These are phyloP conservation scores for Apoderus coryli DNA, from an alignment of 2,888 invertebrate species.

Conservation along the genomic window DNA sequence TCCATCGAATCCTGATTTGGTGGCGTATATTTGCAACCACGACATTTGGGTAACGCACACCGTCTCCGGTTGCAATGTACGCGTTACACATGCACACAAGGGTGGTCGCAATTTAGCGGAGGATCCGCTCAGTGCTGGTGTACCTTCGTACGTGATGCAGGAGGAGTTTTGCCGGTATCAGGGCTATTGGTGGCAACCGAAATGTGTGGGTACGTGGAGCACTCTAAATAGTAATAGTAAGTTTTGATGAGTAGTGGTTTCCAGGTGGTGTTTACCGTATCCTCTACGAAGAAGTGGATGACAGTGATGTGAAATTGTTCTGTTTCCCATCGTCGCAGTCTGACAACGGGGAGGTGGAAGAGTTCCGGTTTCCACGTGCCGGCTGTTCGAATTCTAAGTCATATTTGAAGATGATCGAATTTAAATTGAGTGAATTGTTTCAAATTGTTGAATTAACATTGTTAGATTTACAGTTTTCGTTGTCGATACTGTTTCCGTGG, in stretches of 20 bases:
- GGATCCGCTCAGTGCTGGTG: constrained; percentile 80
- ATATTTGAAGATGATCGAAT: constrained; percentile 71
- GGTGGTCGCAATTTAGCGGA: constrained; percentile 52
- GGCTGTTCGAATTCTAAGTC: constrained; percentile 87
- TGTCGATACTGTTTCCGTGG: constrained; percentile 78
- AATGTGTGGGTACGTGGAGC: too few species aligned
- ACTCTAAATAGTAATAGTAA: too few species aligned
- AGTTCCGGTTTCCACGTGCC: constrained; percentile 76
- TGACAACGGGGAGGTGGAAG: constrained; percentile 66
- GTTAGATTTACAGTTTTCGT: constrained; percentile 58
- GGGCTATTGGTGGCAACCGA: constrained; percentile 97
- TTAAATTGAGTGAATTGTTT: constrained; percentile 46
- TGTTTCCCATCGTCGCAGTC: constrained; percentile 75
- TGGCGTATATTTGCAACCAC: constrained; percentile 79
- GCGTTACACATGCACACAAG: constrained; percentile 55
- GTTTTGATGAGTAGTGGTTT: too few species aligned
- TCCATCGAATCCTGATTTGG: constrained; percentile 62
- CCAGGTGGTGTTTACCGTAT: constrained; percentile 64
- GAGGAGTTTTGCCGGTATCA: constrained; percentile 95
- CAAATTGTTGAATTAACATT: constrained; percentile 63
- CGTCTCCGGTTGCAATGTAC: constrained; percentile 49
- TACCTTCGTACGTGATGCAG: constrained; percentile 97
- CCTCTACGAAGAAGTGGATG: constrained; percentile 77
- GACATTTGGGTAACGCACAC: constrained; percentile 82
- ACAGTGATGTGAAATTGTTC: constrained; percentile 81